phyloP scores from a whole-genome alignment of 2,113 vertebrate genomes.

The Sakesphorus luctuosus region DNA sequence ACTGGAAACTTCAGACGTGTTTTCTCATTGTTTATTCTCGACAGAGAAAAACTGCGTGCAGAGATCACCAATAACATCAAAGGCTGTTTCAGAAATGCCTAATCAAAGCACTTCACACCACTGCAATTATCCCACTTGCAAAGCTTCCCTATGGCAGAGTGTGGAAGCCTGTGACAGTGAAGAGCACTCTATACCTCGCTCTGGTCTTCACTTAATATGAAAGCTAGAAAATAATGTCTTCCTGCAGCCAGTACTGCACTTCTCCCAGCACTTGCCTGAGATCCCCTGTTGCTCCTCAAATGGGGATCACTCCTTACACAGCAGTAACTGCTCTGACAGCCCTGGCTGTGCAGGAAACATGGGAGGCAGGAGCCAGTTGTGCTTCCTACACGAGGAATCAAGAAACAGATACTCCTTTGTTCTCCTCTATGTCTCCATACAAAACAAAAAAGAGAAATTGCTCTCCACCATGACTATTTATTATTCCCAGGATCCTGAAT shows the following conservation, averaged over 20 bases:
- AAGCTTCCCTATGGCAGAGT: not conserved
- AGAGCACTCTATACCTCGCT: not conserved
- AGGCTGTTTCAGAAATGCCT: not conserved
- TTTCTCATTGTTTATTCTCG: not conserved
- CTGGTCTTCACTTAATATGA: not conserved
- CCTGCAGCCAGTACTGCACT: not conserved
- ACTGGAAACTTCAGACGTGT: not conserved
- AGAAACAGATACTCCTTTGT: slow-evolving; percentile 30
- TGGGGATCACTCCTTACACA: not conserved
- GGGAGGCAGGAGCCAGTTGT: not conserved
- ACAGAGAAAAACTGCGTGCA: not conserved
- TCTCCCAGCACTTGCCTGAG: not conserved
- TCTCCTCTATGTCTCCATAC: not conserved
- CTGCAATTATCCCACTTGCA: not conserved
- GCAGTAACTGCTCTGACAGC: not conserved
- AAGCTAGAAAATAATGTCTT: not conserved
- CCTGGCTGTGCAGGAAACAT: not conserved
- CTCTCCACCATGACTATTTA: not conserved
- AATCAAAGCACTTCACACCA: not conserved
- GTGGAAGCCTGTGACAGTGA: not conserved
- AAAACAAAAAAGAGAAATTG: not conserved
- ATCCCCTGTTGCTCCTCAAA: not conserved
- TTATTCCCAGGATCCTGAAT: not conserved
- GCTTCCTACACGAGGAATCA: not conserved
- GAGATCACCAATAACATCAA: not conserved